phyloP scores from a whole-genome alignment of 2,113 vertebrate species.

The Dicentrarchus labrax region DNA sequence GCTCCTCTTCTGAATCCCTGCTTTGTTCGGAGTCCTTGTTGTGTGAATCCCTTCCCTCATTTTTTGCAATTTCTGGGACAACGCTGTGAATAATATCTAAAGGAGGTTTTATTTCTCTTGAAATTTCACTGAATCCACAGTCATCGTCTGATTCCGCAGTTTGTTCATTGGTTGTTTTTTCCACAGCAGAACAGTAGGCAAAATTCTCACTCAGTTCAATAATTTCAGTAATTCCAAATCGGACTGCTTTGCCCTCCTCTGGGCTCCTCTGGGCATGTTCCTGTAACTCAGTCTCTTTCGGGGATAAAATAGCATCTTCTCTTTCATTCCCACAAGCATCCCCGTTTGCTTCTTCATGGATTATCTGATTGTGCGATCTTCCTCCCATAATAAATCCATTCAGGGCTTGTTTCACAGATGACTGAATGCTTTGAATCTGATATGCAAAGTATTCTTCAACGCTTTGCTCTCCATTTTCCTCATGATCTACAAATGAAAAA shows the following conservation, averaged over 20 bases:
- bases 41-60: not conserved
- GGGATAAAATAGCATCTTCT: not conserved
- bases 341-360: not conserved
- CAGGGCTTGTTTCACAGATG: slow-evolving; percentile 38
- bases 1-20: slow-evolving; percentile 76
- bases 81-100: slow-evolving; percentile 74
- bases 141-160: slow-evolving; percentile 21
- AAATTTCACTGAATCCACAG: slow-evolving; percentile 15
- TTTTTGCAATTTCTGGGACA: slow-evolving; percentile 20
- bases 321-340: not conserved
- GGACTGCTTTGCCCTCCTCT: slow-evolving; percentile 21
- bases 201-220: slow-evolving; percentile 23
- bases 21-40: slow-evolving; percentile 37
- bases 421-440: slow-evolving; percentile 62
- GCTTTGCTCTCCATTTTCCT: slow-evolving; percentile 10
- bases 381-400: slow-evolving; percentile 32
- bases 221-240: slow-evolving; percentile 38
- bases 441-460: slow-evolving; percentile 75
- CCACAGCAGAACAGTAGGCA: not conserved
- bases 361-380: not conserved
- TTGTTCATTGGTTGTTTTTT: not conserved
- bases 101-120: slow-evolving; percentile 26
- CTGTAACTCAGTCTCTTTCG: slow-evolving; percentile 11
- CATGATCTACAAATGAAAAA: slow-evolving; percentile 54
- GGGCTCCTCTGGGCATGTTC: not conserved